Evolutionary conservation across 2,113 vertebrate genomes (phyloP), one percentile per base, ranked within the genome.

Genomic region (Ochotona princeps): DNA sequence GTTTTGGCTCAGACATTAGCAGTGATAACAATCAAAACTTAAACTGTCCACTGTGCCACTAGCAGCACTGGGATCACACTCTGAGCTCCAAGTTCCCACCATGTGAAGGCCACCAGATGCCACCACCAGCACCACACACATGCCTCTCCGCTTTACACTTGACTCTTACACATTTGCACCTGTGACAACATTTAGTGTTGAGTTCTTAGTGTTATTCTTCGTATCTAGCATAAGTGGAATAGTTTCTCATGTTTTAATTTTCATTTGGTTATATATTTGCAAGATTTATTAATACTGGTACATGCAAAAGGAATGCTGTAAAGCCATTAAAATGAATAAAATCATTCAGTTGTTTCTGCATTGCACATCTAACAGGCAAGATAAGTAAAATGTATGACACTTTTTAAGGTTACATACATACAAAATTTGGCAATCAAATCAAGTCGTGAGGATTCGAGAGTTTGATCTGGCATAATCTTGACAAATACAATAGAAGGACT

Each of bases 311-410:
- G 89, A 83, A 66, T 63, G 49, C 61, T 87, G 18, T 73, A 75
- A 96, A 67, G 13, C 28, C 87, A 83, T 93, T 91, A 92, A 92
- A 94, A 80, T 83, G 63, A 94, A 85, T 89, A 44, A 83, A 32
- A 30, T 80, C 26, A 14, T 82, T 95, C 91, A 95, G 66, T 89
- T 51, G 89, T 26, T 83, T 87, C 74, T 32, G 74, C 89, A 91
- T 18, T 89, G 28, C 54, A 72, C 14, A 67, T 26, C 28, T 86
- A 79, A 44, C 21, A 74, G 78, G 83, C 26, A 87, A 91, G 93
- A 63, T 74, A 79, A 60, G 17, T 10, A 54, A 88, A 32, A 14
- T 13, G 9, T 32, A 61, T 7, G 32, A 1, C 1, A 3, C 1
- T 74, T 5, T 70, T 90, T 76, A 51, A 57, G 18, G 18, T 54